phyloP scores from a whole-genome alignment of 2,797 vertebrate species.

The Semaprochilodus insignis region DNA sequence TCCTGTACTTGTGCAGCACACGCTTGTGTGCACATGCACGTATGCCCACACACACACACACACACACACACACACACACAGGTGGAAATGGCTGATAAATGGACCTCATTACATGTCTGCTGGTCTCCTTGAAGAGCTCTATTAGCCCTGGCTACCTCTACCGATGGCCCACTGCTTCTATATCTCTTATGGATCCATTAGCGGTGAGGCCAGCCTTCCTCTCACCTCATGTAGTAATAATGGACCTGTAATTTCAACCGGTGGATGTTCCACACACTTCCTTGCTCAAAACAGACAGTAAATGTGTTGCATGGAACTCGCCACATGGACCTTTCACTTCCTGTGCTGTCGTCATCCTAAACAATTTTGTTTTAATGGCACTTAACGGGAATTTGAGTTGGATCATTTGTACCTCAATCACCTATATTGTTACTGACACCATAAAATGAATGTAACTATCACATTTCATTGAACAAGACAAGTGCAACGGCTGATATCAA shows the following conservation, averaged over 20 bases:
- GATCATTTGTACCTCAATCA: not conserved
- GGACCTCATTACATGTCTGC: constrained; percentile 78
- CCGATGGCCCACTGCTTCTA: constrained; percentile 72
- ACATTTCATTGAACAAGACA: constrained; percentile 6
- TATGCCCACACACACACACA: constrained; percentile 8
- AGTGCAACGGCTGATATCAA: not conserved
- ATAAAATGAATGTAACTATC: constrained; percentile 8
- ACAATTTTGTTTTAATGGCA: not conserved
- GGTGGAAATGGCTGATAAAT: constrained; percentile 76
- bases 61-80: constrained; percentile 12
- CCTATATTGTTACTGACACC: not conserved
- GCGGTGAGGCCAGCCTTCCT: constrained; percentile 62
- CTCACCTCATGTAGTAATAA: constrained; percentile 75
- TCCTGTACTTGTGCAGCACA: constrained; percentile 3
- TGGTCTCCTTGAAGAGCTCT: constrained; percentile 73
- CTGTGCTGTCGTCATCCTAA: not conserved
- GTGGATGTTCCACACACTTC: not conserved
- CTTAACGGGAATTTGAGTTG: not conserved
- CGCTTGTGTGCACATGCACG: not conserved
- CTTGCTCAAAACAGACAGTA: not conserved
- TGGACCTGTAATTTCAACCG: constrained; percentile 32
- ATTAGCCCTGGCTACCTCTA: constrained; percentile 77
- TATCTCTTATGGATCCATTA: constrained; percentile 78
- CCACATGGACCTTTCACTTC: not conserved
- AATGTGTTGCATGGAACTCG: not conserved